Base-by-base conservation (phyloP, 2,888 invertebrate genomes). In the Cheiracanthium punctorium region DNA sequence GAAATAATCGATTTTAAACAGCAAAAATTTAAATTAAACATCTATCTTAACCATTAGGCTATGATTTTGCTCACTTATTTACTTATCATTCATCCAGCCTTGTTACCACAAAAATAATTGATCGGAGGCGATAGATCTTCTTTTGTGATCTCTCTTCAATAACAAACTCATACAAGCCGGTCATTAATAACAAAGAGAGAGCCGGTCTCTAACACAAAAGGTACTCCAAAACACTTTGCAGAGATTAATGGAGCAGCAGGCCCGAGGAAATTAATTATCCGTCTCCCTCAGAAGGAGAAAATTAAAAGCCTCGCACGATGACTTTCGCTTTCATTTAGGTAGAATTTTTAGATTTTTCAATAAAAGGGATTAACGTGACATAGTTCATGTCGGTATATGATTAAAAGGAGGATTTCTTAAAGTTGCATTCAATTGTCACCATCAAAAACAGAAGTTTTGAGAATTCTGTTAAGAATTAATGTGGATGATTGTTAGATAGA, bases 201-300 rank as follows among this genome's bases (percentile, higher is more conserved):
- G 48, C n/a, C 48, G 12, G 48, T 48, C 14, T n/a, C 17, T 48
- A 17, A 48, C 48, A 48, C 48, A 12, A 48, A 48, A 48, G 48
- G 48, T 17, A n/a, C 48, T 12, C 17, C 30, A 67, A 28, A 67
- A 67, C n/a, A 8, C 20, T 10, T 37, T 12, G 70, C 33, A 37
- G 17, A 70, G 37, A 70, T 70, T 70, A 70, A 70, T 70, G 70
- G 30, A 70, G 12, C 30, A 20, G 14, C 33, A 20, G 33, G 1
- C 12, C 32, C n/a, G 37, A 17, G 37, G 29, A 30, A 81, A 81
- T 81, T 81, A 81, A 81, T 81, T 74, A 74, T 33, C 67, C 30
- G 14, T 52, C 52, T n/a, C 33, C 30, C 37, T 52, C 28, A 30
- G 37, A 48, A 52, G 12, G 28, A 24, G 52, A 67, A 74, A 74